Evolutionary conservation across 2,888 invertebrate genomes (phyloP), one percentile per base, ranked within the genome.

Genomic region (Volucella inflata): DNA sequence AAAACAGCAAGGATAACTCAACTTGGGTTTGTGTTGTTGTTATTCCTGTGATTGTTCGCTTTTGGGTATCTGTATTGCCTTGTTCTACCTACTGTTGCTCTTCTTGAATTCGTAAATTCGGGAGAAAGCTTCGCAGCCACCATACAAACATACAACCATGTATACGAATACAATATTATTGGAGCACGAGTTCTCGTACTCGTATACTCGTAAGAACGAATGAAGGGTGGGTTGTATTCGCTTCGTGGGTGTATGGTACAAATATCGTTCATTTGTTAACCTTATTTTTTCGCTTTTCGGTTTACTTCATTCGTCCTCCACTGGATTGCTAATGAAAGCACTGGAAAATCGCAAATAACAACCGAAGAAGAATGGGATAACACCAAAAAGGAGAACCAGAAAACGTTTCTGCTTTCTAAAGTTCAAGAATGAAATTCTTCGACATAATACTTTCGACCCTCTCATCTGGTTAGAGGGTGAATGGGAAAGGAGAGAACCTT

Each of bases 391-490:
- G 30, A 62, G 8, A 76, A 57, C 44, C 59, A 14, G 30, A 62
- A 10, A 76, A 57, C 44, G 51, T n/a, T 38, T 50, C 44, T 11
- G 10, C 11, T 40, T 16, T 46, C 64, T 14, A 67, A 50, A 67
- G 75, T 76, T 76, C 57, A 76, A 67, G 75, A 67, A 67, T 67
- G 55, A 67, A 70, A 70, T 71, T 71, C 70, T 79, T 71, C 71
- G 57, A 72, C 71, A 65, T 79, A 72, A 79, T 72, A 72, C 78
- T 65, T 72, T 79, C 65, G 78, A 79, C 65, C 72, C 78, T 53
- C 78, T 72, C 65, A 65, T 79, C 78, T 17, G 21, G 30, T 30
- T 30, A 30, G 30, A 4, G 30, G 30, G 30, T 30, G 30, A 30
- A 6, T 1, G 6, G 4, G 30, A 6, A 6, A 30, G 30, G 68